phyloP scores from a whole-genome alignment of 2,113 vertebrate species.

The Heliornis fulica region DNA sequence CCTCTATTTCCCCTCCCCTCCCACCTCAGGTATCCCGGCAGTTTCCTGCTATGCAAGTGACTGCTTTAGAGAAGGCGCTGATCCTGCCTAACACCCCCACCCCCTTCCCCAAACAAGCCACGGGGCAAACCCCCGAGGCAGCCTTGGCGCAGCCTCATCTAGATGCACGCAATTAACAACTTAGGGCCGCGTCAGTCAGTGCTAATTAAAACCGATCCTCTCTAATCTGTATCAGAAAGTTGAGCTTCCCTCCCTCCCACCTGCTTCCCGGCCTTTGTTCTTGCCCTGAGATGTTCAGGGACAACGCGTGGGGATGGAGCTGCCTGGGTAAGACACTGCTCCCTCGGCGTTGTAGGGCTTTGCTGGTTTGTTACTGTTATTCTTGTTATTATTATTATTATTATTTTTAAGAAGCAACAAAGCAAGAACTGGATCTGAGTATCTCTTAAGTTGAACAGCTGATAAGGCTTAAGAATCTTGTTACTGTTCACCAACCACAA shows the following conservation, averaged over 20 bases:
- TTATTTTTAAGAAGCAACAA: not conserved
- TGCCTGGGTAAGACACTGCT: not conserved
- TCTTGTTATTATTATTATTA: not conserved
- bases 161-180: not conserved
- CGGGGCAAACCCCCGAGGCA: not conserved
- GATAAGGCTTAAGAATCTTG: not conserved
- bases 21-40: slow-evolving; percentile 17
- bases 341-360: not conserved
- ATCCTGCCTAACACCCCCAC: not conserved
- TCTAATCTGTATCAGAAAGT: not conserved
- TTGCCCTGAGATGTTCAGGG: not conserved
- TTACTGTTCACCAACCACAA: not conserved
- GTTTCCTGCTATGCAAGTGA: slow-evolving; percentile 69
- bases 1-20: not conserved
- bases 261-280: not conserved
- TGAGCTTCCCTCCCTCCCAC: not conserved
- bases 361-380: not conserved
- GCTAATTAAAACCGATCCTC: not conserved
- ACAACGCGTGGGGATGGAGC: not conserved
- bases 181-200: not conserved
- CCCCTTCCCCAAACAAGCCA: not conserved
- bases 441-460: slow-evolving; percentile 1
- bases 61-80: slow-evolving; percentile 27
- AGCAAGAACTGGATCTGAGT: not conserved
- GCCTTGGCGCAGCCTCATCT: not conserved